Evolutionary conservation across 2,888 invertebrate species (phyloP), one percentile per base, ranked within the genome.

Genomic region (Ptychoptera contaminata): DNA sequence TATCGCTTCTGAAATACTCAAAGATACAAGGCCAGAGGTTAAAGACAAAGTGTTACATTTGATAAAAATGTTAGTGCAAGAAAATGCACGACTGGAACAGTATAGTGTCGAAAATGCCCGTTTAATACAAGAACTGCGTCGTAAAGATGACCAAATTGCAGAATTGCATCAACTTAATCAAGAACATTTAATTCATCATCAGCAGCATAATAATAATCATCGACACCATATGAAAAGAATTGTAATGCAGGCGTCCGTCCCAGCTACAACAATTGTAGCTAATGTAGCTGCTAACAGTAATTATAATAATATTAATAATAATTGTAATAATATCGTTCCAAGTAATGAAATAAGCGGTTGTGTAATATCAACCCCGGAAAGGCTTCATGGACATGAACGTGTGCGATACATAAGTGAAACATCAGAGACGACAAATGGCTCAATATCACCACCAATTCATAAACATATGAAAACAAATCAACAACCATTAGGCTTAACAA

Each of bases 1-100:
- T 46, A 51, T 61, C 54, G 64, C 62, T 0, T 58, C 60, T 30
- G 65, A 65, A 31, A 60, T 63, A 15, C 42, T 66, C 40, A 58
- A 63, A 32, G 64, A 63, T 39, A 58, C 61, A 2, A 54, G 61
- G 34, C 59, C 61, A 40, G 56, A 59, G 43, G 64, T 65, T 47
- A 58, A 61, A 36, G 63, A 65, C 42, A 59, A 62, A 34, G 59
- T 66, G 30, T 48, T 66, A 46, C 58, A 60, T 16, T 50, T 66
- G 46, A 52, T 66, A 40, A 51, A 51, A 45, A 45, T 49, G 14
- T 50, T 66, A 44, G 49, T 63, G 48, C 61, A 62, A 42, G 64
- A 66, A 50, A 66, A 65, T 45, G 58, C 60, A 41, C 62, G 62
- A 46, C 56, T 58, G 47, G 58, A 63, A 42, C 49, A 49, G 37